These are phyloP conservation scores for Eremophila alpestris DNA, from an alignment of 2,797 vertebrate genomes.

Conservation along the genomic window DNA sequence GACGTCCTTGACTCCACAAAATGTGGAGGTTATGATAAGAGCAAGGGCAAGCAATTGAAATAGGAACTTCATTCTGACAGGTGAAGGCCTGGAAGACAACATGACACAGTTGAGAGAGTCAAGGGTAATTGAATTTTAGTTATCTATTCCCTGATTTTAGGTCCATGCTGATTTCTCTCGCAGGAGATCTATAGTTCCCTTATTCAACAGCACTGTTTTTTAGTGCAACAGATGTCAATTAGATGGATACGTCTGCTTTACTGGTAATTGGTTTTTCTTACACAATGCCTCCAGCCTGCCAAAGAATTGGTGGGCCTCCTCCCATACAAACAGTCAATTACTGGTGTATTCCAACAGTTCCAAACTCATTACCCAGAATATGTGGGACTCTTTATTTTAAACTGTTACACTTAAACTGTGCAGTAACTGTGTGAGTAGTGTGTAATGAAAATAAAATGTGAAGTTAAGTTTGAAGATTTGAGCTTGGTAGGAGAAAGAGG, in stretches of 20 bases:
- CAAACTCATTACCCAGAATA: neutral
- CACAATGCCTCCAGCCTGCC: constrained; percentile 6
- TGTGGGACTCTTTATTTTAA: neutral
- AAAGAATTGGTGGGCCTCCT: neutral
- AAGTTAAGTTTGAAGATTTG: neutral
- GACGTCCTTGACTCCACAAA: constrained; percentile 81
- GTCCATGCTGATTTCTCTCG: neutral
- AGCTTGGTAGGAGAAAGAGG: neutral
- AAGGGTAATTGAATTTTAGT: neutral
- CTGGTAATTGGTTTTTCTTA: neutral
- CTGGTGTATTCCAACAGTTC: neutral
- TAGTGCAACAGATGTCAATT: neutral
- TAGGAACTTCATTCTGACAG: constrained; percentile 80
- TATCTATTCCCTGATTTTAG: neutral
- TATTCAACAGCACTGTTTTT: neutral
- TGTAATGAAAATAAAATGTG: neutral
- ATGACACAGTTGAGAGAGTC: neutral
- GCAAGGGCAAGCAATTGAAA: constrained; percentile 67
- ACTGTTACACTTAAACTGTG: neutral
- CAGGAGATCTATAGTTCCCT: neutral
- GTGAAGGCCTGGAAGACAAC: constrained; percentile 12
- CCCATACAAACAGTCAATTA: neutral
- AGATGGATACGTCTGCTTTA: neutral
- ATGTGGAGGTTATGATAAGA: constrained; percentile 73
- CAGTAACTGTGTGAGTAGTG: neutral